phyloP scores from a whole-genome alignment of 2,113 vertebrate genomes.

The Cichladusa arquata region DNA sequence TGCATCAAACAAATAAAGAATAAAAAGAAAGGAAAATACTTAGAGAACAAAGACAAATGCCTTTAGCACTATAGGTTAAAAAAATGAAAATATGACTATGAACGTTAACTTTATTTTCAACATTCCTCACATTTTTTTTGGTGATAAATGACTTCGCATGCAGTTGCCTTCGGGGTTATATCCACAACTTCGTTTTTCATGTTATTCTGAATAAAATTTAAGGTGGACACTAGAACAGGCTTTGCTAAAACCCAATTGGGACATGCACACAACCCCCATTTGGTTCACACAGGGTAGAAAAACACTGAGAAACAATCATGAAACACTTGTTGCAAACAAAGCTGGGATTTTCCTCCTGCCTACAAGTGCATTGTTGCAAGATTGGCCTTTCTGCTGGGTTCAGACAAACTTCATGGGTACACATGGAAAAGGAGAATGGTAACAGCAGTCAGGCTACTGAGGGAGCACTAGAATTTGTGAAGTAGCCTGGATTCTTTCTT shows the following conservation, averaged over 20 bases:
- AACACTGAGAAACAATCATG: neutral
- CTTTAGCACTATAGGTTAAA: slow-evolving; percentile 17
- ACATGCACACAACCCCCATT: neutral
- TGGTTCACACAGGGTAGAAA: neutral
- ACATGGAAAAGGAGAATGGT: neutral
- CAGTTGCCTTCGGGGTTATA: slow-evolving; percentile 46
- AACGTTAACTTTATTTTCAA: slow-evolving; percentile 18
- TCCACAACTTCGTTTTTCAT: neutral
- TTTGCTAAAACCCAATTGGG: neutral
- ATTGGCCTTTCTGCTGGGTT: neutral
- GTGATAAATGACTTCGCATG: slow-evolving; percentile 59
- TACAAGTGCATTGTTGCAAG: neutral
- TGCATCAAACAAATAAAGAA: slow-evolving; percentile 10
- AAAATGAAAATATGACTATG: slow-evolving; percentile 9
- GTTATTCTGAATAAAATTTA: slow-evolving; percentile 47
- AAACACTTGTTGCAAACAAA: neutral
- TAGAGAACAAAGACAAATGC: slow-evolving; percentile 35
- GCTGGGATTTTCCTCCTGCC: neutral
- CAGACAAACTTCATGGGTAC: neutral
- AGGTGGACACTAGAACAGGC: slow-evolving; percentile 22
- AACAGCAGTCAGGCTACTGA: neutral
- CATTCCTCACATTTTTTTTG: slow-evolving; percentile 60
- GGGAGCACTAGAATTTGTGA: neutral
- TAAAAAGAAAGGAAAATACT: slow-evolving; percentile 14
- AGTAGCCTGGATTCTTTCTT: neutral